Conservation (phyloP, 1,140 invertebrate genomes). For the Plectus sambesii region DNA sequence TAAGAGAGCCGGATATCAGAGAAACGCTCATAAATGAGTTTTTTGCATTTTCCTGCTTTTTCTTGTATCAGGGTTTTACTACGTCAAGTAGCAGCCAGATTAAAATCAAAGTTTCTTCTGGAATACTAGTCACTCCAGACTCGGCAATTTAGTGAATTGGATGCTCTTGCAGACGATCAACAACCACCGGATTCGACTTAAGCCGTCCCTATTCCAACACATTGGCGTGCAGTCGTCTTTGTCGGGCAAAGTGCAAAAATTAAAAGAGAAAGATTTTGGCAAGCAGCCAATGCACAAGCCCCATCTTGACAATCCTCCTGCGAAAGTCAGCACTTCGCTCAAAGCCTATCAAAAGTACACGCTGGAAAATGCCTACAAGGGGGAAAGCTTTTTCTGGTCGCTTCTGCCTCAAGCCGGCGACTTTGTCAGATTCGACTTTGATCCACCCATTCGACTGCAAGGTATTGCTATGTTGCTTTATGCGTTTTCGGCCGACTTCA, state of each 20-base stretch:
- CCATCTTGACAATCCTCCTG: conserved; percentile 57
- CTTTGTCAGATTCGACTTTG: conserved; percentile 67
- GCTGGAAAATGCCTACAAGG: conserved; percentile 68
- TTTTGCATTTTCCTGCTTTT: too few relatives aligned
- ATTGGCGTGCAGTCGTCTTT: conserved; percentile 87
- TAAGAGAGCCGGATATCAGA: too few relatives aligned
- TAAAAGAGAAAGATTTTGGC: conserved; percentile 86
- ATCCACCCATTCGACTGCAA: conserved; percentile 63
- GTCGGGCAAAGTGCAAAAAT: conserved; percentile 88
- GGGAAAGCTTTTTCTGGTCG: conserved; percentile 86
- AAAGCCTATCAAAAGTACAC: conserved; percentile 72
- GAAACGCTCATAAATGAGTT: too few relatives aligned
- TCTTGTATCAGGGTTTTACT: too few relatives aligned
- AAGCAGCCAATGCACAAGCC: conserved; percentile 69
- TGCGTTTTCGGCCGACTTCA: too few relatives aligned
- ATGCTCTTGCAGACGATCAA: conserved; percentile 29
- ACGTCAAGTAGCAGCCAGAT: too few relatives aligned
- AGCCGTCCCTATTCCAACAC: conserved; percentile 87
- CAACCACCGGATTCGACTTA: conserved; percentile 54
- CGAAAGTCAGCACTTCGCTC: conserved; percentile 62
- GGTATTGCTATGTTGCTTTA: too few relatives aligned
- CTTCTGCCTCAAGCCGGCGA: conserved; percentile 73
- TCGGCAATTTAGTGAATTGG: too few relatives aligned
- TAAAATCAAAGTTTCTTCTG: too few relatives aligned
- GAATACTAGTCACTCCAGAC: too few relatives aligned